Base-by-base conservation (phyloP, 2,888 invertebrate genomes). In the Adela reaumurella region DNA sequence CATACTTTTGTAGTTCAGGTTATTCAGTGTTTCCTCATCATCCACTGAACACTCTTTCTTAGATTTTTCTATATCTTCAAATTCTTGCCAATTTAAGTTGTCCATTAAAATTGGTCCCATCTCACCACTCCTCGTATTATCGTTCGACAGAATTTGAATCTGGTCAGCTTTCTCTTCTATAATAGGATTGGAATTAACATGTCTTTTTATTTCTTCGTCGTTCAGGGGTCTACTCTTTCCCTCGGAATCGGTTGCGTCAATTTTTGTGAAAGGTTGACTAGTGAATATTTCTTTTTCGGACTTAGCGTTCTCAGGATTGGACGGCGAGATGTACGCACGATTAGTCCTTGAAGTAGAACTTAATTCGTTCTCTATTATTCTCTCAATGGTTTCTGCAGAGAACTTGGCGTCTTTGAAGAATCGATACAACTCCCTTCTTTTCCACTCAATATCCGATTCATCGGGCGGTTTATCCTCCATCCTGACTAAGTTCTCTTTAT, bases 211-310 rank as follows among this genome's bases (percentile, higher is more conserved):
- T 61, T 76, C 69, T 46, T 71, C 65, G 0, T 46, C 45, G 1
- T 64, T 60, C 14, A 74, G 55, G 8, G 74, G 76, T 48, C 59
- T 67, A 19, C 58, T 63, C n/a, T 61, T 58, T 46, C 72, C 70
- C 43, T 64, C 67, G n/a, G n/a, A n/a, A n/a, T n/a, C n/a, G n/a
- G n/a, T n/a, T n/a, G n/a, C n/a, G n/a, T n/a, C n/a, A 43, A 76
- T 54, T 47, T 65, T 55, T 5, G 73, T 73, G 53, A 78, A 78
- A 2, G 78, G 78, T 53, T 78, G 78, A 1, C 77, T 77, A 41
- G 70, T 64, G 77, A 78, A 74, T 4, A 78, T 71, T 55, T 77
- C 77, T 52, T 70, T 70, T 51, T 77, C 77, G 1, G 74, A 64
- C 55, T 67, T 70, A 1, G 70, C 55, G 52, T 64, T 62, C 1